Evolutionary conservation across 2,113 vertebrate genomes (phyloP).

Genomic region (Dicrurus megarhynchus): DNA sequence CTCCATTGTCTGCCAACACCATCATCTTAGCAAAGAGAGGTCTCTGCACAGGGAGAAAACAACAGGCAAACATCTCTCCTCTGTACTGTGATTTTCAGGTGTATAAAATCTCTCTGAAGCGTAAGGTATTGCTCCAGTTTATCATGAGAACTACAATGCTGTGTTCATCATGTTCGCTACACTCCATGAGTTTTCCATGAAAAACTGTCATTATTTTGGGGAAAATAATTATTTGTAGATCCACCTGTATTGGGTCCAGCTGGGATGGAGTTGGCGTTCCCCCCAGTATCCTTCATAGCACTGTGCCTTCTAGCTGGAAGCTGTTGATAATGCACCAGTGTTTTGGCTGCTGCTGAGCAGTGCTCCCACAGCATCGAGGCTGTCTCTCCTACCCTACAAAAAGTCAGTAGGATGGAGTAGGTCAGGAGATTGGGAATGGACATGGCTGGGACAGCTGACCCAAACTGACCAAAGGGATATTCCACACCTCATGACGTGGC

Average conservation of each 20-base stretch:
- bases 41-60: background rate
- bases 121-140: background rate
- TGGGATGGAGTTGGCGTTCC: background rate
- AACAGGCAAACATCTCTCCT: background rate
- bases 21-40: background rate
- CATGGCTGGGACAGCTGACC: background rate
- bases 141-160: background rate
- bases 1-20: background rate
- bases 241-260: background rate
- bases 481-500: fast-evolving
- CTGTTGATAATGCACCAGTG: background rate
- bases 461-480: background rate
- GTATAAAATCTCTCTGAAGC: background rate
- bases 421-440: background rate
- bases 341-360: background rate
- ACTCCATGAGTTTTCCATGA: background rate
- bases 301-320: background rate
- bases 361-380: background rate
- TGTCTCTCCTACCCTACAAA: background rate
- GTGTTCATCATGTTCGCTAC: background rate
- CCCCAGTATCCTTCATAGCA: background rate
- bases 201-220: background rate
- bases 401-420: background rate
- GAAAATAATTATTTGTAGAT: background rate
- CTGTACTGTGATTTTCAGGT: background rate